These are phyloP conservation scores for Dicentrarchus labrax DNA, from an alignment of 2,113 vertebrate genomes.

Conservation along the genomic window DNA sequence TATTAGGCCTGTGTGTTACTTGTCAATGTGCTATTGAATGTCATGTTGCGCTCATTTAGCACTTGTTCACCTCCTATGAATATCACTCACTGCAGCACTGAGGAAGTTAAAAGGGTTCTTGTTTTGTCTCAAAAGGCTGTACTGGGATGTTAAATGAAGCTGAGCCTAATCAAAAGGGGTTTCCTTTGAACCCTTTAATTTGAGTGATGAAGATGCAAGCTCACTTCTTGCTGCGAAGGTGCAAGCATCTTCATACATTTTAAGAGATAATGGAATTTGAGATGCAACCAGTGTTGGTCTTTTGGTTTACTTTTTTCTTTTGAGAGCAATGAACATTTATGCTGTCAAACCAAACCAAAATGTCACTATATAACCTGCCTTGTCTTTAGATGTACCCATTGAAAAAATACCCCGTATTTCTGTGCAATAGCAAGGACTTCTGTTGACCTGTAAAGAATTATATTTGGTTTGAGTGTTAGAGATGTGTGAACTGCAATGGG, in stretches of 20 bases:
- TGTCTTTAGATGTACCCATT: slow-evolving; percentile 60
- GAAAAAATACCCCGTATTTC: slow-evolving; percentile 50
- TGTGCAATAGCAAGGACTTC: slow-evolving; percentile 77
- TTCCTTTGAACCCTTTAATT: slow-evolving; percentile 48
- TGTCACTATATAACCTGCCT: slow-evolving; percentile 67
- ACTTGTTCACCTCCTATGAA: slow-evolving; percentile 67
- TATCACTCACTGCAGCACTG: slow-evolving; percentile 58
- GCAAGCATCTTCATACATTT: slow-evolving; percentile 31
- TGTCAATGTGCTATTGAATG: slow-evolving; percentile 76
- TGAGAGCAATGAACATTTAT: slow-evolving; percentile 63
- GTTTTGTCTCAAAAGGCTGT: slow-evolving; percentile 29
- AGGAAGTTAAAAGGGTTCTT: slow-evolving; percentile 32
- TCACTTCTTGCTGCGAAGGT: slow-evolving; percentile 25
- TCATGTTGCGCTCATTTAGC: slow-evolving; percentile 62
- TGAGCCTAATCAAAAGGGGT: slow-evolving; percentile 54
- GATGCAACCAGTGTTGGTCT: slow-evolving; percentile 32
- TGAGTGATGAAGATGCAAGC: slow-evolving; percentile 44
- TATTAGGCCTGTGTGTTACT: slow-evolving; percentile 66
- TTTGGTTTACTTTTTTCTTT: slow-evolving; percentile 30
- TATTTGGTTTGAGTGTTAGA: slow-evolving; percentile 64
- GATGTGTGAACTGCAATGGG: slow-evolving; percentile 59
- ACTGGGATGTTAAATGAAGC: slow-evolving; percentile 41
- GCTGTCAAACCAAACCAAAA: slow-evolving; percentile 77
- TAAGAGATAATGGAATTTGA: slow-evolving; percentile 38
- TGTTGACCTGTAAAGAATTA: slow-evolving; percentile 66